Base-by-base conservation (phyloP, 2,113 vertebrate species). In the Oenanthe oenanthe region DNA sequence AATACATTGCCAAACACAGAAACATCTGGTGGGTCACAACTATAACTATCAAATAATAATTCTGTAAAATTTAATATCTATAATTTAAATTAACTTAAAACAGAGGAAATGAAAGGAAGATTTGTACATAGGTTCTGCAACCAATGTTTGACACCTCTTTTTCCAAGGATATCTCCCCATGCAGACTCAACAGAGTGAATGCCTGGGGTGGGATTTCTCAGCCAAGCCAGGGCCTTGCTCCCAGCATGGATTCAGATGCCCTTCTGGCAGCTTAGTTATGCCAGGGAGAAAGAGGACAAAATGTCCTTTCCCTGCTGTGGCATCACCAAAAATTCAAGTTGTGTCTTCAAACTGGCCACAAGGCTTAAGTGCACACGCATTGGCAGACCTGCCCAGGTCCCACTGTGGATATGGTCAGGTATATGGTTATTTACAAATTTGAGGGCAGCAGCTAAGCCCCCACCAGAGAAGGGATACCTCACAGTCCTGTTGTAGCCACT, bases 271-370 rank as follows among this genome's bases (percentile, higher is more conserved):
- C 42, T 71, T 78, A 62, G 31, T 74, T 56, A 74, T 62, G 51
- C 36, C 88, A 74, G 12, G n/a, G 25, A 81, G 54, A 84, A 81
- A 31, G 14, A 61, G 28, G 18, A 73, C 29, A 34, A 36, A 43
- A 26, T 36, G 16, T 50, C 29, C 42, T 45, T 71, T 25, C 36
- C 2, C 0, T 50, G 26, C 22, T 2, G 1, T 31, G 22, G 47
- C 17, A 87, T 28, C 1, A 0, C 32, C 62, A 58, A 50, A 84
- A 57, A 17, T 13, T 43, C 47, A 54, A 7, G 32, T 7, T 66
- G 8, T 26, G 7, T 32, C n/a, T 77, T 85, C 3, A 0, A 77
- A 66, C 4, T 3, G 1, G 31, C 31, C 38, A 57, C 0, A 0
- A 77, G 45, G 47, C 19, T 54, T 40, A 22, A 84, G 22, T 10